Evolutionary conservation across 2,888 invertebrate species (phyloP).

Genomic region (Nomada flava): DNA sequence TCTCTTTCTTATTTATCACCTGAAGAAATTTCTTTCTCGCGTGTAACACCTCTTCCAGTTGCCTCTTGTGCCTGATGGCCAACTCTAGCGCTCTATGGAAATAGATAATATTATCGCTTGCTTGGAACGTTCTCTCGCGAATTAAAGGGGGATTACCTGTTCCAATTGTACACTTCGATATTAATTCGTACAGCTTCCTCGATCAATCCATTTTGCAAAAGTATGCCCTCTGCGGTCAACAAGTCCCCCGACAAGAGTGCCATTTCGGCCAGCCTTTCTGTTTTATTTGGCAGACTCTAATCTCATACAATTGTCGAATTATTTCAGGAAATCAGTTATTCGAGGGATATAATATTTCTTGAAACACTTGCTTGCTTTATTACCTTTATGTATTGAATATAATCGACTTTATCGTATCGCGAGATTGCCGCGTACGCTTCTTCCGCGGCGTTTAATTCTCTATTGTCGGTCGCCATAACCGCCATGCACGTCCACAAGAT

Average conservation of each 20-base stretch:
- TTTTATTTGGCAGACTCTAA: conserved; percentile 85
- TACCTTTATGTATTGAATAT: conserved; percentile 93
- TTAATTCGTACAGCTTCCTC: conserved; percentile 90
- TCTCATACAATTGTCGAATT: background rate
- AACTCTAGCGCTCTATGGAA: conserved; percentile 89
- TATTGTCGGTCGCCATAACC: conserved; percentile 94
- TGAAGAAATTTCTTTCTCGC: conserved; percentile 88
- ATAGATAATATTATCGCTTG: conserved; percentile 23
- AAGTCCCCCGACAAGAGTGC: conserved; percentile 89
- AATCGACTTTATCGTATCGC: conserved; percentile 94
- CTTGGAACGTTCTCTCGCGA: background rate
- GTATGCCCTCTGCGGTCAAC: conserved; percentile 89
- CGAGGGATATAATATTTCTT: background rate
- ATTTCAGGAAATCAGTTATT: background rate
- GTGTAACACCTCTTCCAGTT: conserved; percentile 90
- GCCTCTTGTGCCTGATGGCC: conserved; percentile 89
- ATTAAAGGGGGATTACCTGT: conserved; percentile 85
- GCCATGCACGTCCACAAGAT: conserved; percentile 98
- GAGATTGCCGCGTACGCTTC: conserved; percentile 97
- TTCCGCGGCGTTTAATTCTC: conserved; percentile 95
- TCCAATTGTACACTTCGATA: conserved; percentile 90
- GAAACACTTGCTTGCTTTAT: conserved; percentile 12
- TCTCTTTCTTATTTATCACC: conserved; percentile 86
- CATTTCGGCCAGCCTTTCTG: conserved; percentile 88
- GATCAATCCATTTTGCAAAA: conserved; percentile 88